These are phyloP conservation scores for Etheostoma nigrum DNA, from an alignment of 2,797 vertebrate genomes.

Conservation along the genomic window DNA sequence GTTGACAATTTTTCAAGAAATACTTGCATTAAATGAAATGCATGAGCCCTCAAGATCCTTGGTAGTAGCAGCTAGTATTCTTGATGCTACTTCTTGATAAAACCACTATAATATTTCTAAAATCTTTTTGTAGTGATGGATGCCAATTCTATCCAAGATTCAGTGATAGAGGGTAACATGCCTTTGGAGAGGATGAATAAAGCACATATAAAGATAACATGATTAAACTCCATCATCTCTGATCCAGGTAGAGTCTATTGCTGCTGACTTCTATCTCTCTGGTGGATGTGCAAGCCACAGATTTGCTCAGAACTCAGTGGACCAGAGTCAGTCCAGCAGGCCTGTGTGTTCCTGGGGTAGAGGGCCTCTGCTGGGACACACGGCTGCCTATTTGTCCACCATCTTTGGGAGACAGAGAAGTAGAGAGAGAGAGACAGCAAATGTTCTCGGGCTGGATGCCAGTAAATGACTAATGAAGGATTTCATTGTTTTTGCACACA, in stretches of 20 bases:
- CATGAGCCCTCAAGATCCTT: neutral
- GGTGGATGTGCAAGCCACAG: slow-evolving; percentile 19
- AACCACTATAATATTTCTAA: neutral
- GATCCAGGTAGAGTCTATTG: slow-evolving; percentile 30
- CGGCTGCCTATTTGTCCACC: slow-evolving; percentile 8
- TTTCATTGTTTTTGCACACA: neutral
- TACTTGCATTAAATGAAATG: too few relatives aligned
- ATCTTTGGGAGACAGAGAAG: slow-evolving; percentile 15
- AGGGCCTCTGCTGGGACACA: slow-evolving; percentile 43
- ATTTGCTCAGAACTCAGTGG: slow-evolving; percentile 56
- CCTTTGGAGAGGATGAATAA: slow-evolving; percentile 18
- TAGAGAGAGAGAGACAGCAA: neutral
- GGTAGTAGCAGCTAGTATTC: neutral
- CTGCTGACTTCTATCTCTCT: slow-evolving; percentile 20
- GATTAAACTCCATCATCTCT: slow-evolving; percentile 46
- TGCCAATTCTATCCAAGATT: slow-evolving; percentile 16
- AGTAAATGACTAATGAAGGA: neutral
- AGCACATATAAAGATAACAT: slow-evolving; percentile 33
- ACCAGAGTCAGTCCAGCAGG: slow-evolving; percentile 35
- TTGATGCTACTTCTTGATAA: neutral
- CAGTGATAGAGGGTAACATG: slow-evolving; percentile 1
- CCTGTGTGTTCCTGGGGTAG: slow-evolving; percentile 42
- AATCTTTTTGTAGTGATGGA: neutral
- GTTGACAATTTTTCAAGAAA: too few relatives aligned
- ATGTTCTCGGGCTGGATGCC: slow-evolving; percentile 17